Conservation (phyloP, 2,888 invertebrate species). For the Diachrysia chrysitis region DNA sequence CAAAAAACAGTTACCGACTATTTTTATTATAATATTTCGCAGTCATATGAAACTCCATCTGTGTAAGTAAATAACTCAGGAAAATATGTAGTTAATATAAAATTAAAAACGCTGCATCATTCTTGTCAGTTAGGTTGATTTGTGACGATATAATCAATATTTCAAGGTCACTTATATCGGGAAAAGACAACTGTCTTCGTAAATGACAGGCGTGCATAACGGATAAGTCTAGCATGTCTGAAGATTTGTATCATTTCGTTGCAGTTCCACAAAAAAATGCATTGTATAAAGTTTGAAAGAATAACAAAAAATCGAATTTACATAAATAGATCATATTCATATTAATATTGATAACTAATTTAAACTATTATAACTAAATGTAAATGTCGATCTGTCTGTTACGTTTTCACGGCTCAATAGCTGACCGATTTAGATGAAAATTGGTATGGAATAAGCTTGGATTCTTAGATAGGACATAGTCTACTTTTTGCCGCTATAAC, state of each 20-base stretch:
- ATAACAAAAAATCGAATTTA: background rate
- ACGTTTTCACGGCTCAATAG: too few species aligned
- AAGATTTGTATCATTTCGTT: background rate
- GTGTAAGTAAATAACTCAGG: background rate
- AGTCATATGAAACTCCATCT: background rate
- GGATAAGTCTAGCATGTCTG: background rate
- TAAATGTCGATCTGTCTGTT: too few species aligned
- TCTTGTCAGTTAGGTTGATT: slow-evolving; percentile 16
- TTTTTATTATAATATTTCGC: background rate
- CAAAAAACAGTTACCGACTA: too few species aligned
- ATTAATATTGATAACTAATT: too few species aligned
- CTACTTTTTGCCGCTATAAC: too few species aligned
- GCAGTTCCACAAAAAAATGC: background rate
- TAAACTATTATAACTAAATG: too few species aligned
- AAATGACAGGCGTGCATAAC: slow-evolving; percentile 14
- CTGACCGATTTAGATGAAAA: too few species aligned
- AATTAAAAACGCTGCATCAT: slow-evolving; percentile 15
- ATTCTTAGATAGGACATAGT: too few species aligned
- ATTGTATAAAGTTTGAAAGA: background rate
- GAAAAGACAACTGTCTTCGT: slow-evolving; percentile 16
- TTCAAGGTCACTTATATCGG: slow-evolving; percentile 38
- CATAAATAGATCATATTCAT: too few species aligned
- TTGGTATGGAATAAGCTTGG: too few species aligned
- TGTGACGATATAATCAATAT: slow-evolving; percentile 46
- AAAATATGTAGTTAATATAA: background rate